Evolutionary conservation across 1,140 invertebrate genomes (phyloP), one percentile per base, ranked within the genome.

Genomic region (Metopolophium dirhodum): DNA sequence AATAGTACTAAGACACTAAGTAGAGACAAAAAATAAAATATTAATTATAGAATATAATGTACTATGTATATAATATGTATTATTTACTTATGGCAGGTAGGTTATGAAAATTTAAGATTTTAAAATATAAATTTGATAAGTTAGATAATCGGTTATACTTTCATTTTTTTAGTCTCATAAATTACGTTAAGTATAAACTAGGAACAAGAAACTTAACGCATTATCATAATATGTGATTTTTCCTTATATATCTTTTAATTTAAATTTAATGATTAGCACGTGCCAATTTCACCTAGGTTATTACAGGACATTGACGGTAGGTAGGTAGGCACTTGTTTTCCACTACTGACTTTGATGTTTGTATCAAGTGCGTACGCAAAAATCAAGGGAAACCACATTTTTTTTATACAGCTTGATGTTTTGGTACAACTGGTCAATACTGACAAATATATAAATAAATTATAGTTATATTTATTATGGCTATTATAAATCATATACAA

Each of bases 381-480:
- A 85, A 85, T 85, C 83, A 85, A 85, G 83, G 83, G 83, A 85
- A 85, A 85, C 83, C 83, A 85, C 83, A 85, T 45, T 77, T 77
- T 77, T 77, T n/a, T 18, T 77, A n/a, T 68, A 77, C 23, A 26
- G 23, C 41, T 85, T 45, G 41, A 41, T 37, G 83, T 85, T 85
- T 85, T 77, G 61, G 30, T n/a, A 77, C 61, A 77, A 77, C 61
- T 77, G n/a, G 61, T 77, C 61, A 77, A 77, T 77, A 77, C 1
- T 77, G n/a, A 77, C n/a, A 68, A n/a, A 77, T 77, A 77, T 18
- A 35, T 77, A n/a, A 77, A 85, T 85, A 45, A 85, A 23, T 41
- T 41, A 85, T 85, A 85, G 23, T 45, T 77, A 45, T 85, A 45
- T 41, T 41, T 85, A 85, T 85, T 41, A 41, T 85, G 11, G 9